Base-by-base conservation (phyloP, 2,797 vertebrate species). In the Xiphophorus birchmanni region DNA sequence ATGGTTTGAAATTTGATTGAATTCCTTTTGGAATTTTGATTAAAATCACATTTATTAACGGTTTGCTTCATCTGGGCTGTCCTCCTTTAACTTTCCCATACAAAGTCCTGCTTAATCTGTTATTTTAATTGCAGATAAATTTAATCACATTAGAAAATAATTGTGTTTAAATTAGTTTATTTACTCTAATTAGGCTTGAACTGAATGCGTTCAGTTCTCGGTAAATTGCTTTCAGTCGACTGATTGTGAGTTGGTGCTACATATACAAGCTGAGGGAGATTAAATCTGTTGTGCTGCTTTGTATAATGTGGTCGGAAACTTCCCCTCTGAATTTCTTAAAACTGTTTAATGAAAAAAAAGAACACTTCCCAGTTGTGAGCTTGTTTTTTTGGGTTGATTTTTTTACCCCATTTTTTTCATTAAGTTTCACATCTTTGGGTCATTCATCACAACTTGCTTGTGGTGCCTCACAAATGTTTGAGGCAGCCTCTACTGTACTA, bases 81-180 rank as follows among this genome's bases (percentile, higher is more conserved):
- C 67, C 67, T 44, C 40, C 23, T 44, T 71, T 44, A 71, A 71
- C 40, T 23, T 26, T 44, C 40, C 65, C 29, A 10, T 47, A 73
- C 8, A 9, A 17, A 73, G 45, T 10, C 17, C 17, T 54, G 18
- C 47, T 37, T 52, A 74, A 52, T 50, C 32, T 54, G 21, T 50
- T 37, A 23, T 23, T 52, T 74, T 37, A 26, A 74, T 74, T 54
- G 32, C 11, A 23, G 32, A 26, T 6, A 4, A 74, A 52, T 74
- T 50, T 35, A 50, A 74, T 50, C 29, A 50, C 45, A 26, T 75
- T 56, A 54, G 73, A 52, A 35, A 42, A 37, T 50, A 74, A 74
- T 52, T 52, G 29, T 35, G 29, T 37, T 74, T 50, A 35, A 74
- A 74, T 52, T 37, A 6, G 32, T 37, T 37, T 54, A 37, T 74